Evolutionary conservation across 2,797 vertebrate genomes (phyloP).

Genomic region (Pantherophis vulpinus): DNA sequence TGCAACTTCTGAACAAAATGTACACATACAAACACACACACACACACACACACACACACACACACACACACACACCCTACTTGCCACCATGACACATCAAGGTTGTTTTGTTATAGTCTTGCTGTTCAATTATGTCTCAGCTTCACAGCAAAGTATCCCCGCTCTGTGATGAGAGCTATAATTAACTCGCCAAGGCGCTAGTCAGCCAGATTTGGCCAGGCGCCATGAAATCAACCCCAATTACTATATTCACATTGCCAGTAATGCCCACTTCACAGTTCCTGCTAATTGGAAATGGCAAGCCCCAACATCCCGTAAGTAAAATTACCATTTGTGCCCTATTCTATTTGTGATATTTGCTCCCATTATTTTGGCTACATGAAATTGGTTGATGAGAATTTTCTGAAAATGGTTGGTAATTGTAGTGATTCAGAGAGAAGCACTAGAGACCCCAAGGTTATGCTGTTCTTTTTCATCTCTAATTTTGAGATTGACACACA

Average conservation of each 20-base stretch:
- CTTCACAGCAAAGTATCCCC: conserved; percentile 61
- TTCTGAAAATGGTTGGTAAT: conserved; percentile 58
- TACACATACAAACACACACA: background rate
- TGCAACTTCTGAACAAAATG: conserved; percentile 16
- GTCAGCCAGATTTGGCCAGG: conserved; percentile 74
- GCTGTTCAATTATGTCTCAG: conserved; percentile 61
- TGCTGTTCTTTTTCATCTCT: background rate
- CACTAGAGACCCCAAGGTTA: background rate
- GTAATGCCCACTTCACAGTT: conserved; percentile 79
- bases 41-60: background rate
- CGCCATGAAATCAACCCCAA: conserved; percentile 87
- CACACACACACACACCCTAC: background rate
- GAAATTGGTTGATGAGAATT: conserved; percentile 60
- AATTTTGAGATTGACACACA: conserved; percentile 9
- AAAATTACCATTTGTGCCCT: conserved; percentile 66
- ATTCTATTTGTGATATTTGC: conserved; percentile 60
- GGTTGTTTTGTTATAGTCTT: conserved; percentile 57
- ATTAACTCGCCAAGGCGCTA: conserved; percentile 81
- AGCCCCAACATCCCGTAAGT: conserved; percentile 70
- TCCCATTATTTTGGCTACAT: conserved; percentile 55
- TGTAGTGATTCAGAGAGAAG: conserved; percentile 43
- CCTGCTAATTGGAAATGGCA: conserved; percentile 80
- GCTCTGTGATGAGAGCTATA: conserved; percentile 74
- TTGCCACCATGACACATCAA: conserved; percentile 21
- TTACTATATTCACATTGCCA: conserved; percentile 83